Evolutionary conservation across 1,140 invertebrate genomes (phyloP), one percentile per base, ranked within the genome.

Genomic region (Euwallacea fornicatus): DNA sequence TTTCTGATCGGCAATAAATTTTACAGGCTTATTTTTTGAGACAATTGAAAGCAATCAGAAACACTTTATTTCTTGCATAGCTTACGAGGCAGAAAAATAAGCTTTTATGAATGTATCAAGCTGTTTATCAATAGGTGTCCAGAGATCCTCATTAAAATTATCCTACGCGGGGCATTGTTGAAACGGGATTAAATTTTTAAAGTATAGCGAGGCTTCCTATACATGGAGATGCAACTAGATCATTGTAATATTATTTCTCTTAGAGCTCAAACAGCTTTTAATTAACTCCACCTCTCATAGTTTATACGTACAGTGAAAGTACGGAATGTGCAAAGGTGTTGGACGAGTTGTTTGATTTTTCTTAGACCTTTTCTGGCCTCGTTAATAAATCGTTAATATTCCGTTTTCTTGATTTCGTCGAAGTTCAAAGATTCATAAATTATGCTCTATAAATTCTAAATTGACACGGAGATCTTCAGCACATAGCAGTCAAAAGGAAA

Each of bases 241-340:
- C 50, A 64, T 33, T 33, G 21, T 33, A 33, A 33, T 33, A 33
- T 50, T 64, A 64, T 47, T 53, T 42, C 42, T n/a, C 62, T 64
- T 64, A 47, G 15, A n/a, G 16, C 42, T 69, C 46, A 58, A 21
- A 59, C 59, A 59, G 44, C 21, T 46, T 59, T 44, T 59, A 68
- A 68, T 68, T 59, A 59, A 56, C 41, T 46, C 33, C 33, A 66
- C 64, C 64, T 66, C 55, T 66, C 54, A 50, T 64, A 16, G 33
- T 41, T 33, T 47, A 16, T 53, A 50, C 42, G 62, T 62, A 11
- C n/a, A 62, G 60, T 64, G 62, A 64, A 64, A 64, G 62, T 64
- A 64, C 47, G 47, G 47, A n/a, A 50, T 64, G 53, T 64, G 62
- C 62, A 53, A 64, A 64, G 62, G 62, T 47, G 47, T 47, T 64